Evolutionary conservation across 2,797 vertebrate genomes (phyloP), one percentile per base, ranked within the genome.

Genomic region (Picus viridis): DNA sequence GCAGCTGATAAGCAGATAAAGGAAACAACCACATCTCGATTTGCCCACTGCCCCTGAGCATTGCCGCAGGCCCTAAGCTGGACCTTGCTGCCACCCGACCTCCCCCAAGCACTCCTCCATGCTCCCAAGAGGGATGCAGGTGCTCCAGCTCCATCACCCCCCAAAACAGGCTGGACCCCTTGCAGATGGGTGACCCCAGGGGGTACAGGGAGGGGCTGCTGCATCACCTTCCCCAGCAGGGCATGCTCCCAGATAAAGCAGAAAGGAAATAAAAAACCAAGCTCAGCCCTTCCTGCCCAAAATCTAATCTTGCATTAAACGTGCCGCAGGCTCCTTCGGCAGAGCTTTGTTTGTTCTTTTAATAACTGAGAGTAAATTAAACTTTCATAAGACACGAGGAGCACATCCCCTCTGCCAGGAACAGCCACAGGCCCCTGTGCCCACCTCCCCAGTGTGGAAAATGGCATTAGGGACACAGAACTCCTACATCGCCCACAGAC

Each of bases 331-430:
- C 96, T 89, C 79, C 16, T 88, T 86, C 72, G 3, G 82, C 71
- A 85, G 54, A 69, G 96, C 89, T 96, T 93, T 96, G 95, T 97
- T 96, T 97, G 97, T 82, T 93, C 96, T 93, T 93, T 80, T 69
- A 65, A 92, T 95, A 87, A 70, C 64, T 4, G 86, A 90, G 86
- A 12, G 45, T 92, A 94, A 97, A 96, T 92, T 94, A 95, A 97
- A 97, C 94, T 97, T 97, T 88, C 95, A 85, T 92, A 89, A 92
- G 90, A 83, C 63, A 72, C 5, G 26, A 91, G 63, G 59, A 96
- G 86, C 34, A 30, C 27, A 6, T 75, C 82, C 51, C 41, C 75
- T 12, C 71, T 4, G 74, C 79, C 4, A 32, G 57, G 12, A 56
- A 94, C 27, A 2, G 39, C 24, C 5, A 29, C 3, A 2, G 58